Evolutionary conservation across 2,888 invertebrate genomes (phyloP).

Genomic region (Apodemia zela): DNA sequence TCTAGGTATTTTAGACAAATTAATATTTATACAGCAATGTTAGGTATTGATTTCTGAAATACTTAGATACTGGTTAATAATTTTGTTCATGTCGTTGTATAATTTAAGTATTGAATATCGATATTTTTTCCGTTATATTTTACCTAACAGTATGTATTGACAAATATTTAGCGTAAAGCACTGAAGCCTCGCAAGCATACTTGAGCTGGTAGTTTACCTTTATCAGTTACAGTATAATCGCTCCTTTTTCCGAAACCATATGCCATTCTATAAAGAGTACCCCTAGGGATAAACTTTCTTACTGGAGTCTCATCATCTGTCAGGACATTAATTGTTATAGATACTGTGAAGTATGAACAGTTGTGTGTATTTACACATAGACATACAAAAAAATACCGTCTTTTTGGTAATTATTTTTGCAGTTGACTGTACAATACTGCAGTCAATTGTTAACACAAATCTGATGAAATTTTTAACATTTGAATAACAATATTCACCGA

Average conservation of each 20-base stretch:
- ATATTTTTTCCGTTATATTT: background rate
- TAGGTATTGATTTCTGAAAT: background rate
- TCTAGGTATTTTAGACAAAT: too few relatives aligned
- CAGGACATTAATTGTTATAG: background rate
- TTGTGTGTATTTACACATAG: background rate
- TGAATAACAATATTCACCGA: background rate
- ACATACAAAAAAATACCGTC: background rate
- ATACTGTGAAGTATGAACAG: background rate
- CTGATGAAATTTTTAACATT: background rate
- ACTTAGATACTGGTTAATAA: background rate
- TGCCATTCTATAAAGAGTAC: conserved; percentile 55
- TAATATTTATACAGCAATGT: too few relatives aligned
- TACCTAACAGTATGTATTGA: background rate
- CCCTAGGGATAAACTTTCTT: conserved; percentile 56
- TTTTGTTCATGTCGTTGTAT: background rate
- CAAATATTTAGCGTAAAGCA: conserved; percentile 9
- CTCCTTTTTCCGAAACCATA: conserved; percentile 64
- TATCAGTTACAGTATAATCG: conserved; percentile 50
- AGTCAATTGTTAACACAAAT: background rate
- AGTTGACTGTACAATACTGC: background rate
- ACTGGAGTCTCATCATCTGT: conserved; percentile 38
- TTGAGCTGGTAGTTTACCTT: conserved; percentile 52
- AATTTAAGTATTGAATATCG: background rate
- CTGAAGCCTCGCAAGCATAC: background rate
- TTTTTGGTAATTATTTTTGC: conserved; percentile 1